Evolutionary conservation across 1,140 invertebrate genomes (phyloP), one percentile per base, ranked within the genome.

Genomic region (Euschistus heros): DNA sequence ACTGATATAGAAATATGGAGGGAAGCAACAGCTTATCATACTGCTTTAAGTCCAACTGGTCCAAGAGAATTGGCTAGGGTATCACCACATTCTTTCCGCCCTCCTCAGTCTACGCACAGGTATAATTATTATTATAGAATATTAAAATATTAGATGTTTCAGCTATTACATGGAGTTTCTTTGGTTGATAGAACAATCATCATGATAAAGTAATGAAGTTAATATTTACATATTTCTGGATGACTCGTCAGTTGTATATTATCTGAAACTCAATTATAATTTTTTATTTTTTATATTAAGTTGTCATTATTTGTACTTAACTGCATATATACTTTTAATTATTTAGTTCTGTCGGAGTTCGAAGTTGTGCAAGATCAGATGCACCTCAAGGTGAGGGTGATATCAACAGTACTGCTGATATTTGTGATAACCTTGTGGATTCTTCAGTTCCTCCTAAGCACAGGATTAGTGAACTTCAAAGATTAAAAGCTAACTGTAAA

Each of bases 1-100:
- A 88, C 87, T 2, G 87, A 88, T 71, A 82, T 88, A 61, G 86
- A 89, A 74, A 81, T 87, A 42, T 88, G 86, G 86, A 79, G 84
- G 67, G 85, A 87, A 72, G 80, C 78, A 66, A 82, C 82, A 20
- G 77, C 80, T 14, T 82, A 86, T 69, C 80, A 83, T 65, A 86
- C 83, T 72, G 86, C 85, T 37, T 76, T 87, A 64, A 80, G 75
- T 10, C 75, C 74, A 44, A 67, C 69, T 52, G 75, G 75, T 2
- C 75, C 78, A 10, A 71, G 77, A 13, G 76, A 78, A 20, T 66
- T 79, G 26, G 72, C 74, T 37, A 72, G 73, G 66, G 64, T 71
- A 64, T 46, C 66, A 17, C 44, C 65, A 33, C 24, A 24, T 14
- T 44, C 60, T 14, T 54, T 64, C 5, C 30, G 61, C 17, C 50